Base-by-base conservation (phyloP, 2,797 vertebrate genomes). In the Pampus argenteus region DNA sequence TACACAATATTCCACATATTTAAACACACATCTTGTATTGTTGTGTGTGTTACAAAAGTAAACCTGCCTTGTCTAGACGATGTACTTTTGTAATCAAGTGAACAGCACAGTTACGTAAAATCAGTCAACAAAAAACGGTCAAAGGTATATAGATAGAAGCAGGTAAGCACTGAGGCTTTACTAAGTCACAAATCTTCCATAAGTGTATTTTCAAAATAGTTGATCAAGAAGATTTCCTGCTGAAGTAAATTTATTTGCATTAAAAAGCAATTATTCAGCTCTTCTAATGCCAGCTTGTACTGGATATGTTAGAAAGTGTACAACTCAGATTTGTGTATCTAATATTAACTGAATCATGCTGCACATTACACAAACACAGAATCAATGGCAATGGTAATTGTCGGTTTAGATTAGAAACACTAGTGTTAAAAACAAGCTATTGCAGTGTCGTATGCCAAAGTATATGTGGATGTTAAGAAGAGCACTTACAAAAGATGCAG, bases 401-500 rank as follows among this genome's bases (percentile, higher is more conserved):
- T 9, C 23, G 28, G 36, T 26, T 31, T 11, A 10, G 10, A 56
- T n/a, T 18, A 44, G 40, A 18, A 25, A 23, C 15, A 25, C 40
- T 34, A 9, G 14, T 42, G 34, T 0, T 50, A 40, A 29, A 61
- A 10, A 64, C 14, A 4, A 52, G 7, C 26, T 63, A 31, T 4
- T 58, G 23, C 45, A 44, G 20, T 7, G 8, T 3, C 57, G n/a
- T 2, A 25, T 9, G 48, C 2, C n/a, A 10, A 18, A 42, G 48
- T 44, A 26, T 1, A 10, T 34, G 28, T 22, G 4, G 8, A 62
- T 44, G 20, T 65, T 1, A n/a, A 60, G 51, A 57, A 8, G 9
- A 20, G 34, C 1, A 93, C 92, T 92, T 58, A 93, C 92, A 52
- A 91, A 91, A 20, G 90, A 92, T 25, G 79, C 71, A 36, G 83